A percentile compares a stretch with the other conserved stretches of the same genome.
These are phyloP conservation scores for Dryocosmus kuriphilus DNA, from an alignment of 2,888 invertebrate genomes.

Conservation along the genomic window DNA sequence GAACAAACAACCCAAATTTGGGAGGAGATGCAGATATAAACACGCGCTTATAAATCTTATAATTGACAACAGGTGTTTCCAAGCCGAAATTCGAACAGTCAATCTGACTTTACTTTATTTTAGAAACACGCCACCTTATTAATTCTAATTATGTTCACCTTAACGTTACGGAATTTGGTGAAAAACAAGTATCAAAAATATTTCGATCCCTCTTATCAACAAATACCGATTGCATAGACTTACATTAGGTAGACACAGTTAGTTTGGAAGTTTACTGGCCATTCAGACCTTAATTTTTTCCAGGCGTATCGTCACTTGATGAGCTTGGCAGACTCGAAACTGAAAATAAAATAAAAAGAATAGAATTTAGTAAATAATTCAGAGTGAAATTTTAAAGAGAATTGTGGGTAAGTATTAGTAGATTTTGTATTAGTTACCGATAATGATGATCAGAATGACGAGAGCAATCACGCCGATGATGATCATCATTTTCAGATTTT, in stretches of 20 bases:
- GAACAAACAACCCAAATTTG: conserved; percentile 8
- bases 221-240: conserved; percentile 4
- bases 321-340: conserved; percentile 63
- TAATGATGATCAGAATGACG: conserved; percentile 90
- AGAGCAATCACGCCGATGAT: conserved; percentile 92
- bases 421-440: conserved; percentile 83
- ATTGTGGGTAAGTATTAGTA: neutral
- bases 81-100: neutral
- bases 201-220: conserved; percentile 16
- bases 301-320: conserved; percentile 33
- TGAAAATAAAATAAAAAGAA: conserved; percentile 50
- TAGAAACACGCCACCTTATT: neutral
- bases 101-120: neutral
- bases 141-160: neutral
- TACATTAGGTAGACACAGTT: conserved; percentile 5
- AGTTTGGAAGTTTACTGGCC: conserved; percentile 34
- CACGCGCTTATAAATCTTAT: neutral
- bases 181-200: conserved; percentile 38
- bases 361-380: neutral
- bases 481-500: conserved; percentile 98
- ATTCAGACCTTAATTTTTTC: conserved; percentile 40
- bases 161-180: neutral
- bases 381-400: neutral
- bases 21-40: conserved; percentile 8
- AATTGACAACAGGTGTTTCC: conserved; percentile 1